Conservation (phyloP, 1,140 invertebrate genomes). For the Sycobia sp. region DNA sequence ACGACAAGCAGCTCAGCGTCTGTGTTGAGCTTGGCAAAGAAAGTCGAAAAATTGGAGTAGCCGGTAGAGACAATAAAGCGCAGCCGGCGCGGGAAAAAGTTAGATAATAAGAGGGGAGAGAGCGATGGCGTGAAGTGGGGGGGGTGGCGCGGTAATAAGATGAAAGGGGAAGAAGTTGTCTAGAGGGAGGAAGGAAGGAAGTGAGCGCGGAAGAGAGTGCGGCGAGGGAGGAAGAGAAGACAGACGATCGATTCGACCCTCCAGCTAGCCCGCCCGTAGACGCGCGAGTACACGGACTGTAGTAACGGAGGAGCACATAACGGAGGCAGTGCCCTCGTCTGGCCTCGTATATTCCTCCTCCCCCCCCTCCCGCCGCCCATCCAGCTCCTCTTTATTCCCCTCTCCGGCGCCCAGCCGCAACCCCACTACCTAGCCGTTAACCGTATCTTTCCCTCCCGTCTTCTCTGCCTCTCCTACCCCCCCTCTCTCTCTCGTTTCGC, state of each 20-base stretch:
- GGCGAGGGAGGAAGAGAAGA: not conserved
- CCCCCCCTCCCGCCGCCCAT: not conserved
- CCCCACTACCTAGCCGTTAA: slow-evolving; percentile 9
- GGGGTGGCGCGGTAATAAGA: not conserved
- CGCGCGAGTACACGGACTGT: slow-evolving; percentile 27
- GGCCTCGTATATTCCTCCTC: slow-evolving; percentile 7
- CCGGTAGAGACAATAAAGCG: no score
- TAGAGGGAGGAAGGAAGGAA: slow-evolving; percentile 10
- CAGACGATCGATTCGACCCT: slow-evolving; percentile 27
- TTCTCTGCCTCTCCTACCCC: no score
- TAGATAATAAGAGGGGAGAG: no score
- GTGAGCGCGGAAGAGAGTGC: slow-evolving; percentile 9
- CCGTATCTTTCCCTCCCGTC: slow-evolving; percentile 12
- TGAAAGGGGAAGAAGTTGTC: not conserved
- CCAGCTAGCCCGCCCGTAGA: not conserved
- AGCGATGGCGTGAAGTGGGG: not conserved
- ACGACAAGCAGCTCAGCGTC: no score
- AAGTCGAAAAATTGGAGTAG: no score
- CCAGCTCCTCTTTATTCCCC: slow-evolving; percentile 20
- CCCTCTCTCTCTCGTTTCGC: not conserved
- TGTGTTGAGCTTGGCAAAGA: no score
- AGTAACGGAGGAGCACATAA: slow-evolving; percentile 15
- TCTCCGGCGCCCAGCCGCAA: not conserved
- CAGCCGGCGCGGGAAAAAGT: no score
- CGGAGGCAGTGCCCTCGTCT: slow-evolving; percentile 38